Base-by-base conservation (phyloP, 2,797 vertebrate genomes). In the Ara ararauna region DNA sequence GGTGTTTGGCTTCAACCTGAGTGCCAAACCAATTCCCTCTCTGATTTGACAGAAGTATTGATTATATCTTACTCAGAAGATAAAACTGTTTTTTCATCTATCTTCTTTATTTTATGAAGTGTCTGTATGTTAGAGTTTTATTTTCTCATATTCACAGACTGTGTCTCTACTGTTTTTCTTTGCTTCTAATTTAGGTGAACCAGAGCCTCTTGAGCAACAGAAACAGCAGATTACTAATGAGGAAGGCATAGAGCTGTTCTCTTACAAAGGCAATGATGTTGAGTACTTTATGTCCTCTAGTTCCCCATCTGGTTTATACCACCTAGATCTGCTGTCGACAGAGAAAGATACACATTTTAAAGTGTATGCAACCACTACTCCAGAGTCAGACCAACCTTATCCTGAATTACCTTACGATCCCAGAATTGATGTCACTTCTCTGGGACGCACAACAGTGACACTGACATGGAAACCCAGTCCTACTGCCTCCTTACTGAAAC, bases 341-440 rank as follows among this genome's bases (percentile, higher is more conserved):
- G 99, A 99, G 98, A 99, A 99, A 88, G 99, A 99, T 97, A 99
- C 99, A 50, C 98, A 99, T 97, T 99, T 99, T 94, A 99, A 99
- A 96, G 98, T 99, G 32, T 99, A 99, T 11, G 99, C 99, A 87
- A 99, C 98, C 93, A 99, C 99, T 11, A 99, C 99, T 9, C 99
- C 99, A 0, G 99, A 99, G 96, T 99, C 99, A 0, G 99, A 99
- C 94, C 99, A 99, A 93, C 99, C 99, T 32, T 99, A 99, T 89
- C 99, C 99, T 0, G 99, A 99, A 94, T 95, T 99, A 85, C 99
- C 99, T 21, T 99, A 99, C 0, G 99, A 99, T 96, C 99, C 99
- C 11, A 98, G 99, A 11, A 98, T 99, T 9, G 99, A 99, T 27
- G 99, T 99, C 77, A 99, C 99, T 2, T 98, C 98, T 5, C 96